Base-by-base conservation (phyloP, 2,113 vertebrate species). In the Pollachius pollachius region DNA sequence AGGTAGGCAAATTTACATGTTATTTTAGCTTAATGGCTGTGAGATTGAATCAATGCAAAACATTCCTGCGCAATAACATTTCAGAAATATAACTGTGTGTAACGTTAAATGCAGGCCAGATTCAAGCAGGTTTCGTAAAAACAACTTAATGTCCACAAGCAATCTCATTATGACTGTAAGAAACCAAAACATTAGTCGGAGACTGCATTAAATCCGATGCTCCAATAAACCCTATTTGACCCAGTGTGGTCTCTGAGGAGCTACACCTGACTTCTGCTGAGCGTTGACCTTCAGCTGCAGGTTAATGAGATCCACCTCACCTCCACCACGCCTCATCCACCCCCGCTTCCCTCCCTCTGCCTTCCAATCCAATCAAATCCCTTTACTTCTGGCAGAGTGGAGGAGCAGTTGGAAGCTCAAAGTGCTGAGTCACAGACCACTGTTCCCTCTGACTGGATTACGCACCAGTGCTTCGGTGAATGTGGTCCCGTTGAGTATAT, bases 351-450 rank as follows among this genome's bases (percentile, higher is more conserved):
- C 41, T 48, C 8, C 41, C 41, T 9, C 54, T n/a, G 59, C 2
- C 3, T 23, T 70, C 69, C 82, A 87, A 88, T 88, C 89, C 81
- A 76, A 83, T 80, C 68, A 84, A 78, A 85, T 85, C 79, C 64
- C 70, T 86, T 88, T 84, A 85, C 82, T 89, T 89, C 82, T 87
- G 84, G 75, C 73, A 80, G 79, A 88, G 65, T 81, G 64, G 75
- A 78, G 69, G 52, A 11, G 68, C 72, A 60, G 54, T 65, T 59
- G 48, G 57, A 59, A 67, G 19, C 25, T 54, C 23, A 72, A 52
- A 57, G 54, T 16, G 54, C 54, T 57, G 59, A 64, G 21, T 66
- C 52, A 30, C 64, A 56, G 41, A 6, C 60, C 79, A 74, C 75
- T 17, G 16, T n/a, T 57, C 54, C 5, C 69, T 76, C 68, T 83